phyloP scores from a whole-genome alignment of 2,113 vertebrate genomes.

The Eretmodus cyanostictus region DNA sequence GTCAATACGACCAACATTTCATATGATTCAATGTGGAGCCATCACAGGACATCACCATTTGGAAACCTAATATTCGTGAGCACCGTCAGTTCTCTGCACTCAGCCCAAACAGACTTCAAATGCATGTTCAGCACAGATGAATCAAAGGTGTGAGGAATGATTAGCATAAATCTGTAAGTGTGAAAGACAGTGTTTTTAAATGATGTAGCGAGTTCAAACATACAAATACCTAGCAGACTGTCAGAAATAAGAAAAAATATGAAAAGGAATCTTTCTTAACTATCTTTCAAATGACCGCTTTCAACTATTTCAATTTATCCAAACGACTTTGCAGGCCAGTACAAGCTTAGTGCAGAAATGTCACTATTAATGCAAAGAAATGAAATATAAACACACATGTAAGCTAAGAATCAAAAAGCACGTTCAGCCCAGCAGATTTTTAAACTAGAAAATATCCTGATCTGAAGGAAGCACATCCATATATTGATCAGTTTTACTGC shows the following conservation, averaged over 20 bases:
- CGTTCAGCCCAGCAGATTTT: neutral
- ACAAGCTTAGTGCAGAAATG: neutral
- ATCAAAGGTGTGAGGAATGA: neutral
- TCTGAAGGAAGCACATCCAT: neutral
- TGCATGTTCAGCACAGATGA: neutral
- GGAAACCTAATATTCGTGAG: neutral
- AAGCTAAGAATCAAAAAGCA: neutral
- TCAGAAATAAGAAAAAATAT: neutral
- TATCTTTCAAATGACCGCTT: neutral
- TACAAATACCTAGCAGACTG: neutral
- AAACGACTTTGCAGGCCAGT: neutral
- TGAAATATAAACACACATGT: neutral
- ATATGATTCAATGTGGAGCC: neutral
- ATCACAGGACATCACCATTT: neutral
- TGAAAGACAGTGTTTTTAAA: neutral
- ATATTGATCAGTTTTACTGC: neutral
- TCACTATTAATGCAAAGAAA: neutral
- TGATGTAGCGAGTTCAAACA: neutral
- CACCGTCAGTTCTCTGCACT: neutral
- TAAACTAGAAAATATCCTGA: neutral
- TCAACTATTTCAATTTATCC: neutral
- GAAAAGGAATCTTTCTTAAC: neutral
- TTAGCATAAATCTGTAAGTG: neutral
- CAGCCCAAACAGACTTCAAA: neutral
- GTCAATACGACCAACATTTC: neutral